Base-by-base conservation (phyloP, 2,113 vertebrate species). In the Cromileptes altivelis region DNA sequence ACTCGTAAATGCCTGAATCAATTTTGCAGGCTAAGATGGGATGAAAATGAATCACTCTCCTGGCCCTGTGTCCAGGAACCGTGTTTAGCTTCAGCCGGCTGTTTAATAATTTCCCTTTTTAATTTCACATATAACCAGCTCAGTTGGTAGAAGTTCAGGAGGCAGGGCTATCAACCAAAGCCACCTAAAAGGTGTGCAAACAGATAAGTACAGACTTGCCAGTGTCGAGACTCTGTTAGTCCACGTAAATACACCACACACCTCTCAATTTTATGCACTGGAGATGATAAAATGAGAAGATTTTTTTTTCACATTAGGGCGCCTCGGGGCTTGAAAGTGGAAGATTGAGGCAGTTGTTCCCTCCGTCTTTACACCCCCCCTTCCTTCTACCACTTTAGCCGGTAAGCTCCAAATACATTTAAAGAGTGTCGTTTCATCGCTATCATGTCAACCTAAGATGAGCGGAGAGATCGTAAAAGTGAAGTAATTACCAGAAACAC, bases 401-500 rank as follows among this genome's bases (percentile, higher is more conserved):
- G 74, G 37, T 62, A 15, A 88, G 75, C 76, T 89, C 64, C 47
- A 64, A 79, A 88, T 89, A 82, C 90, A 87, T 90, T 89, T 88
- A 82, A 75, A 90, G 72, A 90, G 76, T 78, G 84, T 92, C 82
- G 84, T 92, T 93, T 93, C 58, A 80, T 70, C 89, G 84, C 82
- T 69, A 65, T 91, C 80, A 27, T 85, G 91, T 93, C 93, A 89
- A 64, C 45, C 88, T 82, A 88, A 92, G 88, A 89, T 70, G 80
- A 86, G 82, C 33, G 7, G 70, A 67, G 75, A 85, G 88, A 93
- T 92, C 78, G 75, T 93, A 80, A 93, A 94, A 92, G 89, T 87
- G 81, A 91, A 91, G 93, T 95, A 94, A 95, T 95, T 95, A 95
- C 93, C 92, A 86, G 80, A 90, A 93, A 87, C 90, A 93, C 91